Base-by-base conservation (phyloP, 2,888 invertebrate species). In the Melipona bicolor region DNA sequence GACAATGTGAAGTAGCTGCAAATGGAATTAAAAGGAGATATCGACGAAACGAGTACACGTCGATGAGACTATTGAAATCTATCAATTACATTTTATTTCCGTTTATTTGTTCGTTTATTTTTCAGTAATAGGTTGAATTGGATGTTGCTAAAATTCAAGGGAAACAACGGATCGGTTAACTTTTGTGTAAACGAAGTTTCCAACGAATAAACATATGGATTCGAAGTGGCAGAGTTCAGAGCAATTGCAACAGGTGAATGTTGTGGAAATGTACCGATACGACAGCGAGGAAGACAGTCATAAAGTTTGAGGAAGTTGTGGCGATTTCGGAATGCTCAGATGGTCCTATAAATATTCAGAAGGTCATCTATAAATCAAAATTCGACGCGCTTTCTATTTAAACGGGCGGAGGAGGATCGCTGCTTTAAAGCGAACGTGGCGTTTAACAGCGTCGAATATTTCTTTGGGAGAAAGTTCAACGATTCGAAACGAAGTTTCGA, bases 351-450 rank as follows among this genome's bases (percentile, higher is more conserved):
- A 79, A 73, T 79, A 81, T 81, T 79, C 78, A 68, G 13, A 6
- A 21, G 68, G 49, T 49, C 79, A 49, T 62, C 79, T 67, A 61
- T 73, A 79, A 79, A 81, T 79, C 81, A 81, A 81, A 79, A 81
- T 79, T 81, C 79, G 69, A 77, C 70, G 68, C 77, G 81, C 81
- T 76, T 83, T 83, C 76, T 83, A 82, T 77, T 77, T 43, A 59
- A 49, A 36, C 70, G 69, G 65, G n/a, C 71, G 65, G 65, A 49
- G 56, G 50, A 17, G 76, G 27, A 52, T 69, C 64, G 54, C n/a
- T 56, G 76, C 56, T 65, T 77, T 59, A 49, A 77, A 49, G 32
- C 62, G 62, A 77, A 56, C 62, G 32, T 19, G 54, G 50, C 56
- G 27, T 36, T 15, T 49, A 32, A 36, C 52, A 17, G n/a, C n/a